Conservation (phyloP, 2,888 invertebrate genomes). For the Melinaea menophilus region DNA sequence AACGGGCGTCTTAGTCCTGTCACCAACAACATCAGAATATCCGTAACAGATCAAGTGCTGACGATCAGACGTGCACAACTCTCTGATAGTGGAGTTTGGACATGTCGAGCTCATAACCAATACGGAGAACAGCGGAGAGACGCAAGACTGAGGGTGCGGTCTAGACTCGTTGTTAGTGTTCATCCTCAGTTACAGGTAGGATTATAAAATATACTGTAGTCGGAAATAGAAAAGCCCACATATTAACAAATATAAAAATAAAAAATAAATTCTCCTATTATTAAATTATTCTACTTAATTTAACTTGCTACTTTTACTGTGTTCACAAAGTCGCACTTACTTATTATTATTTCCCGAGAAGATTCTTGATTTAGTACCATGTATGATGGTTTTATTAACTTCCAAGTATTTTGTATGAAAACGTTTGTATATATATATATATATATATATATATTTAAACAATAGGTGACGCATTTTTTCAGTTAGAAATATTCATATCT, state of each 20-base stretch:
- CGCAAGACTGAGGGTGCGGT: conserved; percentile 80
- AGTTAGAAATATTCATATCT: too few relatives aligned
- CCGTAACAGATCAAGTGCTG: conserved; percentile 82
- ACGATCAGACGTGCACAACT: conserved; percentile 81
- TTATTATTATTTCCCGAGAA: background rate
- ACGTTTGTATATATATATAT: too few relatives aligned
- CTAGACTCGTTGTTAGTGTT: conserved; percentile 80
- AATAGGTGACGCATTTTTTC: too few relatives aligned
- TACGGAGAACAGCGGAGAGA: conserved; percentile 84
- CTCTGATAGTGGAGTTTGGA: conserved; percentile 84
- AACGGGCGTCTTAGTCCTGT: conserved; percentile 80
- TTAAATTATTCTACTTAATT: background rate
- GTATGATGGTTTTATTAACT: too few relatives aligned
- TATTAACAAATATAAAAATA: background rate
- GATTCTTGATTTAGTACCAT: too few relatives aligned
- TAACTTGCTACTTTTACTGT: background rate
- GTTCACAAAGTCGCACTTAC: background rate
- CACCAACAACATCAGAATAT: conserved; percentile 77
- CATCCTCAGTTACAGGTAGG: conserved; percentile 79
- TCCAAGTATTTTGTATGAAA: too few relatives aligned
- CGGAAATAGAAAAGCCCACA: background rate
- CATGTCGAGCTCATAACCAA: conserved; percentile 85
- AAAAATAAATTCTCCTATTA: background rate
- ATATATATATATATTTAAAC: too few relatives aligned
- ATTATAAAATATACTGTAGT: background rate